phyloP scores from a whole-genome alignment of 1,140 invertebrate genomes.

The Venturia canescens region DNA sequence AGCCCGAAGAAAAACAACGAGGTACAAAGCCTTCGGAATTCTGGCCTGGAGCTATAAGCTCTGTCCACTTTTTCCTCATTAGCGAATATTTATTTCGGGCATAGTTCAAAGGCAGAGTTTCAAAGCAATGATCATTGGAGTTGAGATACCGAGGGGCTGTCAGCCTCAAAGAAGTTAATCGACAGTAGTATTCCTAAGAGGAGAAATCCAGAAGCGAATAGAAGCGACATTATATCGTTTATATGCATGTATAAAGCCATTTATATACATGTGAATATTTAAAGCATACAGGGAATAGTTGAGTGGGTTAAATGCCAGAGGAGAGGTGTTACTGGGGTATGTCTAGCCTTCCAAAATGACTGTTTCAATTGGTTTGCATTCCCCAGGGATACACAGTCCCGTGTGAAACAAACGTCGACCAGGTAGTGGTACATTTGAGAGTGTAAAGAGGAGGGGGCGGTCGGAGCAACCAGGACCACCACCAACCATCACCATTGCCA shows the following conservation, averaged over 20 bases:
- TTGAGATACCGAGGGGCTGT: neutral
- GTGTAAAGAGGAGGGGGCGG: constrained; percentile 36
- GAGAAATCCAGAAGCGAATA: neutral
- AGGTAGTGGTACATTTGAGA: neutral
- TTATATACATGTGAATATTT: neutral
- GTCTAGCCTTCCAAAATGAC: constrained; percentile 55
- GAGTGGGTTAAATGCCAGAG: constrained; percentile 25
- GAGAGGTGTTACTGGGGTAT: constrained; percentile 45
- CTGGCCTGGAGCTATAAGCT: too few species aligned
- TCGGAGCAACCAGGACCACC: constrained; percentile 42
- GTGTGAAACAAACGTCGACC: constrained; percentile 52
- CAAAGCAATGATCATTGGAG: neutral
- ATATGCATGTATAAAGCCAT: neutral
- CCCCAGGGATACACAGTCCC: constrained; percentile 49
- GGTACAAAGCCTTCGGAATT: too few species aligned
- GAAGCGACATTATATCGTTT: neutral
- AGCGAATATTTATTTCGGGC: too few species aligned
- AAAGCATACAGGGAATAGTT: constrained; percentile 7
- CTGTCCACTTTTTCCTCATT: too few species aligned
- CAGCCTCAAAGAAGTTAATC: constrained; percentile 26
- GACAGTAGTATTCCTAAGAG: constrained; percentile 22
- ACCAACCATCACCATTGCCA: constrained; percentile 54
- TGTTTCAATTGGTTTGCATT: constrained; percentile 55
- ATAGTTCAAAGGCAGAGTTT: neutral
- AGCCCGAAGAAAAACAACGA: too few species aligned